Conservation (phyloP, 2,888 invertebrate species). For the Monopis laevigella region DNA sequence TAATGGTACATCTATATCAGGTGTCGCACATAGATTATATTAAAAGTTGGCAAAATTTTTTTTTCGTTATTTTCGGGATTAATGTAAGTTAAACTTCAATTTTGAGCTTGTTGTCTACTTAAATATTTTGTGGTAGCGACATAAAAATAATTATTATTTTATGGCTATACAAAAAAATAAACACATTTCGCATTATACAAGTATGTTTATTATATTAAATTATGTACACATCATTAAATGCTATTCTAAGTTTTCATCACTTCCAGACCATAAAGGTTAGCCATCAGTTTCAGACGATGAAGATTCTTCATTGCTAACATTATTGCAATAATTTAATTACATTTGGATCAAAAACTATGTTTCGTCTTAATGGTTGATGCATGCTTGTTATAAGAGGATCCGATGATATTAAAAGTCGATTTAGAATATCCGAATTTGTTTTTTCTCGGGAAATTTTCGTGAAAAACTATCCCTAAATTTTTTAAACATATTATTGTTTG, state of each 20-base stretch:
- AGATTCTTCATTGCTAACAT: slow-evolving; percentile 2
- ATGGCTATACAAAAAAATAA: slow-evolving; percentile 2
- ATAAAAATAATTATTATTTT: slow-evolving; percentile 3
- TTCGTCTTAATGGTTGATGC: slow-evolving; percentile 6
- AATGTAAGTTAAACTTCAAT: neutral
- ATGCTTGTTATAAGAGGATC: slow-evolving; percentile 5
- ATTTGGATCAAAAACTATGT: slow-evolving; percentile 2
- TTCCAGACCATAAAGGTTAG: slow-evolving; percentile 5
- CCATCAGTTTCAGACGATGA: slow-evolving; percentile 6
- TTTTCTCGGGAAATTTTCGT: slow-evolving; percentile 4
- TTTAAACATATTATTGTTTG: slow-evolving; percentile 1
- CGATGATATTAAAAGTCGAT: slow-evolving; percentile 5
- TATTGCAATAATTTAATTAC: slow-evolving; percentile 6
- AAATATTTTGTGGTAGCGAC: slow-evolving; percentile 2
- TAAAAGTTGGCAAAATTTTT: slow-evolving; percentile 5
- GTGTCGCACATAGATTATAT: slow-evolving; percentile 4
- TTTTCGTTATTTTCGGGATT: slow-evolving; percentile 1
- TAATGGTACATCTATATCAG: no score
- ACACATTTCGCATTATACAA: slow-evolving; percentile 5
- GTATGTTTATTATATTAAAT: slow-evolving; percentile 4
- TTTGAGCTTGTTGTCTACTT: slow-evolving; percentile 1
- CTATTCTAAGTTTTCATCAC: slow-evolving; percentile 2
- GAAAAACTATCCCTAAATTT: slow-evolving; percentile 2
- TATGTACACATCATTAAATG: slow-evolving; percentile 4
- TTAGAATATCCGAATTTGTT: slow-evolving; percentile 6